Conservation (phyloP, 1,140 invertebrate species). For the Hormaphis cornu region DNA sequence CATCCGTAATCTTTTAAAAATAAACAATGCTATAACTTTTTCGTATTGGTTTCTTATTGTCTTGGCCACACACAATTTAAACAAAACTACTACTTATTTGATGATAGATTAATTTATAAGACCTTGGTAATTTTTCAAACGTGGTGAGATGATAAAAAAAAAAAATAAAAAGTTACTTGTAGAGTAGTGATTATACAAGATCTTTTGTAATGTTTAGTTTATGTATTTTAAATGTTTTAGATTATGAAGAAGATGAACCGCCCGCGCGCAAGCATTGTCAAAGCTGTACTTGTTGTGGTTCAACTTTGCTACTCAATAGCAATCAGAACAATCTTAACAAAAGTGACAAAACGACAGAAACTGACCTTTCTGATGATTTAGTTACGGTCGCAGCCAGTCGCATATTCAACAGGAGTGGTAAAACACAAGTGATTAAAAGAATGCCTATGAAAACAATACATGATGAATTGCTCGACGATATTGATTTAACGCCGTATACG, state of each 20-base stretch:
- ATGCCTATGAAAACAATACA: slow-evolving; percentile 13
- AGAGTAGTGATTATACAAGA: too few relatives aligned
- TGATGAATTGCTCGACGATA: slow-evolving; percentile 13
- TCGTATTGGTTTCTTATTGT: too few relatives aligned
- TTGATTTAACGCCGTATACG: neutral
- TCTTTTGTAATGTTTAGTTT: too few relatives aligned
- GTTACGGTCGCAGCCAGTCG: slow-evolving; percentile 18
- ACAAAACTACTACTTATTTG: too few relatives aligned
- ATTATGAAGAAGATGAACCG: neutral
- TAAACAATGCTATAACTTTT: too few relatives aligned
- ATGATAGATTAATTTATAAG: too few relatives aligned
- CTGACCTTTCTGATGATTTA: slow-evolving; percentile 5
- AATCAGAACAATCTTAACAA: neutral
- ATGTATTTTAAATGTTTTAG: neutral
- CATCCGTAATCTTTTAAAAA: neutral
- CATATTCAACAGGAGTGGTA: slow-evolving; percentile 19
- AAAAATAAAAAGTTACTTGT: too few relatives aligned
- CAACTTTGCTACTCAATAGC: neutral
- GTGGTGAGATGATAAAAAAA: too few relatives aligned
- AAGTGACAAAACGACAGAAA: slow-evolving; percentile 23
- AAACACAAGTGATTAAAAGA: slow-evolving; percentile 4
- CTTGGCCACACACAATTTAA: too few relatives aligned
- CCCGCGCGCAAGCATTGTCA: neutral
- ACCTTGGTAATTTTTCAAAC: too few relatives aligned
- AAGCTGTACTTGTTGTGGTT: slow-evolving; percentile 23